Conservation (phyloP, 2,888 invertebrate genomes). For the Drosophila falleni region DNA sequence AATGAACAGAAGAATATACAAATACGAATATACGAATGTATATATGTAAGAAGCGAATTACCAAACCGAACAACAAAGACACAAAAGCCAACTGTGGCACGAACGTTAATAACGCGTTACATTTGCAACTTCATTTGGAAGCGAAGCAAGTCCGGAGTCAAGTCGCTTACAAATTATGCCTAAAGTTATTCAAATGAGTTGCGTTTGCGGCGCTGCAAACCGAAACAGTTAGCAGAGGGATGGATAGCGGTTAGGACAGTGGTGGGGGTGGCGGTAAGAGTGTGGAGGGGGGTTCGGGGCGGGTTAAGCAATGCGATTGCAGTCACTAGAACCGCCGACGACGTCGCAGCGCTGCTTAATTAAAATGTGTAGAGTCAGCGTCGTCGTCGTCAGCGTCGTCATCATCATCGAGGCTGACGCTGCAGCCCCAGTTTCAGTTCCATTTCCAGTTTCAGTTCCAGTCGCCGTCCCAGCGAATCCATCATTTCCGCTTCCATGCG, state of each 20-base stretch:
- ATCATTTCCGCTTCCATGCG: slow-evolving; percentile 86
- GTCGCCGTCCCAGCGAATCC: slow-evolving; percentile 80
- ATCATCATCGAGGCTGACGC: slow-evolving; percentile 16
- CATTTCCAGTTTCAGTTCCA: slow-evolving; percentile 15
- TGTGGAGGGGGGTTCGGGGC: background rate
- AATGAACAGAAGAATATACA: slow-evolving; percentile 58
- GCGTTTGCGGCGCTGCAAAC: slow-evolving; percentile 55
- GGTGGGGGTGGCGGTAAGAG: background rate
- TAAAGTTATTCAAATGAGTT: slow-evolving; percentile 81
- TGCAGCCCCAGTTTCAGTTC: slow-evolving; percentile 38
- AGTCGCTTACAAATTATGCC: slow-evolving; percentile 78
- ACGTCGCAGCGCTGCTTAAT: slow-evolving; percentile 70
- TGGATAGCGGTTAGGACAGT: background rate
- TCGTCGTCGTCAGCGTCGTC: slow-evolving; percentile 11
- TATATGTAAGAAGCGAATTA: slow-evolving; percentile 19
- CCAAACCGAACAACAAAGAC: slow-evolving; percentile 21
- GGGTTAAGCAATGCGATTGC: slow-evolving; percentile 47
- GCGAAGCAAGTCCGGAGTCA: slow-evolving; percentile 16
- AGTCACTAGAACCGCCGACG: slow-evolving; percentile 72
- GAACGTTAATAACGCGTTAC: slow-evolving; percentile 83
- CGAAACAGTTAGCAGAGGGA: slow-evolving; percentile 55
- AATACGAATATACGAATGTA: slow-evolving; percentile 4
- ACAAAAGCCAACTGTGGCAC: slow-evolving; percentile 68
- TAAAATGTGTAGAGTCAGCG: slow-evolving; percentile 80
- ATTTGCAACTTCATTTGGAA: slow-evolving; percentile 77